Conservation (phyloP, 35 echinoderm and acorn worm genomes). For the Hemicentrotus pulcherrimus region DNA sequence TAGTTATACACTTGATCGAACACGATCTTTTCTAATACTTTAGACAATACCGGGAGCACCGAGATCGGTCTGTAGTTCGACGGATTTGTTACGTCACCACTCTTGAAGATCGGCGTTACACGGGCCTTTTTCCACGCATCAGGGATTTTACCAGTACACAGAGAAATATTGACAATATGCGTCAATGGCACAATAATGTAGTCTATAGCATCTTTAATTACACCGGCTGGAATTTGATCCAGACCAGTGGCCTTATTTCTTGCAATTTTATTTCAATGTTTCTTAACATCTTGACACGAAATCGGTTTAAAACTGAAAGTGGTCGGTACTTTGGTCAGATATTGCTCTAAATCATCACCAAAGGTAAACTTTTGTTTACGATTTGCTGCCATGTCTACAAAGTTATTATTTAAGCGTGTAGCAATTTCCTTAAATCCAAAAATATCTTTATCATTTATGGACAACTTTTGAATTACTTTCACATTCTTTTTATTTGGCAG, state of each 20-base stretch:
- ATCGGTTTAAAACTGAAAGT: neutral
- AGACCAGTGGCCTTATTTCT: slow-evolving; percentile 31
- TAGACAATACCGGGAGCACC: neutral
- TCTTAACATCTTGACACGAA: neutral
- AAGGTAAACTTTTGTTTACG: neutral
- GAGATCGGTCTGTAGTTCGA: neutral
- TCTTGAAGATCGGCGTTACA: neutral
- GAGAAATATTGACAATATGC: neutral
- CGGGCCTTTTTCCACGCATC: neutral
- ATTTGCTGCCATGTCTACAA: neutral
- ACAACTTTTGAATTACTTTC: neutral
- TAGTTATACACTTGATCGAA: neutral
- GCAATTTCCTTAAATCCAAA: neutral
- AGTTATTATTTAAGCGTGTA: neutral
- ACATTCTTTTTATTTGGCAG: neutral
- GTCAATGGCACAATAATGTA: slow-evolving; percentile 7
- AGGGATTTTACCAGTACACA: neutral
- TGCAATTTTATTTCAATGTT: neutral
- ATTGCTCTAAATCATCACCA: neutral
- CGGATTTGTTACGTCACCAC: neutral
- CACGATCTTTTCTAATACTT: neutral
- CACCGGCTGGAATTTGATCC: slow-evolving; percentile 17
- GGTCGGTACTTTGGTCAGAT: neutral
- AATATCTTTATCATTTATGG: neutral
- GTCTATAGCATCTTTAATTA: neutral